Conservation (phyloP, 2,797 vertebrate species). For the Myioborus miniatus region DNA sequence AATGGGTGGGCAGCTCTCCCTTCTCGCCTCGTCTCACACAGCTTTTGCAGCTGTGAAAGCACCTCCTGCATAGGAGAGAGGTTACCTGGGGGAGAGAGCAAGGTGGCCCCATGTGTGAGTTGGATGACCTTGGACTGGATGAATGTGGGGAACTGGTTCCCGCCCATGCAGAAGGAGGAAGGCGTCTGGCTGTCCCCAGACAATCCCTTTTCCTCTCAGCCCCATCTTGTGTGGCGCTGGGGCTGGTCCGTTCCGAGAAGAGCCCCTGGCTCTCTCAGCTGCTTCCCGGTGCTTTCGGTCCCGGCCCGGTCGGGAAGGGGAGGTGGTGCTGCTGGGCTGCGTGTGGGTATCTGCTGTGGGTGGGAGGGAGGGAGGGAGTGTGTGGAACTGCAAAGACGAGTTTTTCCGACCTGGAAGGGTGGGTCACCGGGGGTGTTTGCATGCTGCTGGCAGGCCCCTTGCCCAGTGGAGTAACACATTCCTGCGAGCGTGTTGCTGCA, state of each 20-base stretch:
- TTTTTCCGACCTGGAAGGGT: constrained; percentile 30
- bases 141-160: neutral
- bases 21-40: accelerated
- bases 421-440: constrained; percentile 10
- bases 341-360: neutral
- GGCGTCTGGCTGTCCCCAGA: neutral
- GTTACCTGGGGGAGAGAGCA: accelerated
- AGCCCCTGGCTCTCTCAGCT: neutral
- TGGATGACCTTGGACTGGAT: neutral
- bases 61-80: neutral
- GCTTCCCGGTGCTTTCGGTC: neutral
- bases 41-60: neutral
- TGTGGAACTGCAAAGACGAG: constrained; percentile 37
- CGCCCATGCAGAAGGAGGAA: neutral
- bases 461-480: constrained; percentile 47
- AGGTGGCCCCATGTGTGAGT: neutral
- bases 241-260: neutral
- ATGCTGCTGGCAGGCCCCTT: constrained; percentile 57
- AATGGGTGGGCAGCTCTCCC: neutral
- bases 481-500: constrained; percentile 45
- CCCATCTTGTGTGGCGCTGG: accelerated
- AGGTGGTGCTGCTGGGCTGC: neutral
- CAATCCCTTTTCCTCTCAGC: accelerated
- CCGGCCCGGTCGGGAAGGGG: accelerated
- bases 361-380: neutral